Evolutionary conservation across 2,888 invertebrate species (phyloP), one percentile per base, ranked within the genome.

Genomic region (Iselma pallidipennis): DNA sequence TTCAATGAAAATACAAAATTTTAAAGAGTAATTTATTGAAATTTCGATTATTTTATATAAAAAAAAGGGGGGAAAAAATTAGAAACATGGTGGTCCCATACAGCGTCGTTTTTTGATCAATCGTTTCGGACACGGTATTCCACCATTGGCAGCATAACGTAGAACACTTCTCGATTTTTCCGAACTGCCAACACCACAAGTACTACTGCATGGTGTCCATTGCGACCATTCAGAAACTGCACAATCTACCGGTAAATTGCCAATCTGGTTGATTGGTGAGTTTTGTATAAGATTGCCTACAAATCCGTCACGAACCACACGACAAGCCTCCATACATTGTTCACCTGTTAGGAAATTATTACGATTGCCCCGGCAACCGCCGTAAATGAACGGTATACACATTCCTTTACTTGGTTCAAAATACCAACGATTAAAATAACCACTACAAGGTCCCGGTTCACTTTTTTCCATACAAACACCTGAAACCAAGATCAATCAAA

Each of bases 321-420:
- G 83, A 78, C 95, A 95, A 6, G 90, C 88, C 69, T 83, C 83
- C 69, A 86, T 85, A 76, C 96, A 96, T 75, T 94, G 93, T 26
- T 89, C 87, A 69, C 86, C 86, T 12, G 90, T 89, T 65, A 92
- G 85, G 84, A 97, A 98, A 82, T 95, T 96, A 83, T 98, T 98
- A 74, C 88, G 86, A 81, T 94, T 96, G 42, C 97, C 97, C 60
- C 95, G 87, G 70, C 94, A 94, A 48, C 94, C 94, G 42, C 96
- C 94, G 83, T 94, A 98, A 57, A 86, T 85, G 83, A 98, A 98
- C 57, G 92, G 88, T 59, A 90, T 86, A 81, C 98, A 98, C 83
- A 88, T 90, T 59, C 89, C 85, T 75, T 88, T 89, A 56, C 82
- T 81, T 0, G 87, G 80, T 76, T 92, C 90, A 84, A 91, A 99